Percentiles rank a stretch among this genome's conserved stretches.
These are phyloP conservation scores for Unio pictorum DNA, from an alignment of 2,888 invertebrate species.

Conservation along the genomic window DNA sequence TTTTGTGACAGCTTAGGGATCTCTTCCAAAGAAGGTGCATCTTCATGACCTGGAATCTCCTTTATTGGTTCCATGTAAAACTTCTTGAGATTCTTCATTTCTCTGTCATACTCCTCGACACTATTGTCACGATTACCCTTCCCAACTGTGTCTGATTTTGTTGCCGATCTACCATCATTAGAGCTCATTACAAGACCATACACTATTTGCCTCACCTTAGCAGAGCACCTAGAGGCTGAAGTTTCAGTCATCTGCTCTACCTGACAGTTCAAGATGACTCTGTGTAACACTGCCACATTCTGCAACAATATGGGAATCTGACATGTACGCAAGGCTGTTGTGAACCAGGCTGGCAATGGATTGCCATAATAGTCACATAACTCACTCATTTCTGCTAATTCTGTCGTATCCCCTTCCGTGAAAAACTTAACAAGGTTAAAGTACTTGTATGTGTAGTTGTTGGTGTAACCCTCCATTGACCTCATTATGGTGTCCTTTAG, in stretches of 20 bases:
- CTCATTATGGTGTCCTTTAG: constrained; percentile 46
- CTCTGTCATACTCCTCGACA: constrained; percentile 57
- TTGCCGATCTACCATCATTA: neutral
- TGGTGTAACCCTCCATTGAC: constrained; percentile 61
- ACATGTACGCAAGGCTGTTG: constrained; percentile 77
- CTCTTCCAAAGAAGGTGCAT: constrained; percentile 9
- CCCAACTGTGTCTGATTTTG: constrained; percentile 2
- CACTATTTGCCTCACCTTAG: constrained; percentile 51
- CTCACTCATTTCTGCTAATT: constrained; percentile 7
- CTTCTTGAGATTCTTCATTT: constrained; percentile 43
- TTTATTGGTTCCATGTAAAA: constrained; percentile 28
- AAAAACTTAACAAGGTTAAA: neutral
- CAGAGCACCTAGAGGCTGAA: constrained; percentile 57
- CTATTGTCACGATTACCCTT: constrained; percentile 4
- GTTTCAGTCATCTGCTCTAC: constrained; percentile 53
- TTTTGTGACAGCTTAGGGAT: constrained; percentile 14
- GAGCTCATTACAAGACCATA: constrained; percentile 58
- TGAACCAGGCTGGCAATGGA: constrained; percentile 78
- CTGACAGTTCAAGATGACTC: constrained; percentile 62
- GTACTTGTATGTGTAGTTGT: constrained; percentile 13
- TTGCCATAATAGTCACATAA: constrained; percentile 35
- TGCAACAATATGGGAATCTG: constrained; percentile 80
- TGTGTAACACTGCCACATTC: constrained; percentile 62
- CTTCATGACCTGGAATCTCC: constrained; percentile 10
- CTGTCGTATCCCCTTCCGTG: constrained; percentile 1